Evolutionary conservation across 1,140 invertebrate genomes (phyloP).

Genomic region (Orchesella cincta): DNA sequence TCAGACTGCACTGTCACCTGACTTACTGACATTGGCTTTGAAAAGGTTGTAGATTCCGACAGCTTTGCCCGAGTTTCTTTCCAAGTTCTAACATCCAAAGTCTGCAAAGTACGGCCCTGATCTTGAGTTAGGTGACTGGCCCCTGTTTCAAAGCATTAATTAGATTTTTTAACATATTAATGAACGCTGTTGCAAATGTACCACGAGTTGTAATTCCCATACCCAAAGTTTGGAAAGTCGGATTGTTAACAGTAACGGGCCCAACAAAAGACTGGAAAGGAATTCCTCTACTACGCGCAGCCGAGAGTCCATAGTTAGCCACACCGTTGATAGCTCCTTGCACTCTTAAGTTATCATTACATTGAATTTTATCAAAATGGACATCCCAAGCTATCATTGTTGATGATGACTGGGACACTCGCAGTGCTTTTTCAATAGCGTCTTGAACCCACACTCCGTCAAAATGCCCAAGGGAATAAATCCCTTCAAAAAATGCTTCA

Average conservation of each 20-base stretch:
- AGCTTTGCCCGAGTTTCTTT: background rate
- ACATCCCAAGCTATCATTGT: background rate
- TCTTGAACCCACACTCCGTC: constrained; percentile 15
- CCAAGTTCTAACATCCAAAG: background rate
- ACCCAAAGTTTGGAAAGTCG: background rate
- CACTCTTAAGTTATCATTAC: constrained; percentile 4
- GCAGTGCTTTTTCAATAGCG: constrained; percentile 17
- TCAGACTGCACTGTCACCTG: background rate
- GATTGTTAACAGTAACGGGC: background rate
- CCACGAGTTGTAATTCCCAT: background rate
- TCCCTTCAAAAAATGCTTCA: background rate
- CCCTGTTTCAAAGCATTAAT: background rate
- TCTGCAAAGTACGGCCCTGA: background rate
- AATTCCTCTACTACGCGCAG: constrained; percentile 18
- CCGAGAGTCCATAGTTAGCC: background rate
- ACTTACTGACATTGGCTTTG: background rate
- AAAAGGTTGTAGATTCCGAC: background rate
- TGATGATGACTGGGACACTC: background rate
- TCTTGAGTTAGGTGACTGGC: background rate
- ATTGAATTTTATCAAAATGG: background rate
- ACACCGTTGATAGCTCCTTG: constrained; percentile 35
- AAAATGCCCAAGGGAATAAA: constrained; percentile 19
- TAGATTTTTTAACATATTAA: too few species aligned
- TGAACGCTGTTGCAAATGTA: background rate
- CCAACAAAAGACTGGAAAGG: constrained; percentile 20